phyloP scores from a whole-genome alignment of 2,888 invertebrate species.

The Villa cingulata region DNA sequence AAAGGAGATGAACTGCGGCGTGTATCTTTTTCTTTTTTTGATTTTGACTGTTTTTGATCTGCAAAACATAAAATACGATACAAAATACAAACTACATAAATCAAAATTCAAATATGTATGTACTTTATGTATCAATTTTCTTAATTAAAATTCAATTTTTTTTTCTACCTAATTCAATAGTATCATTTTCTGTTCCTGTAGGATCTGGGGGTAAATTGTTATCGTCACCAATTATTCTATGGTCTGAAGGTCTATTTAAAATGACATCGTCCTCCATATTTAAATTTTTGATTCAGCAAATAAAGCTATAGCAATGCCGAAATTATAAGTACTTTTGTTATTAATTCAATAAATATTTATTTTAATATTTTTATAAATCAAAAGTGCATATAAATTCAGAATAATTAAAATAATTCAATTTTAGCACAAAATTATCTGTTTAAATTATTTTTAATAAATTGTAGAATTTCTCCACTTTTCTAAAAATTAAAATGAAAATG shows the following conservation, averaged over 20 bases:
- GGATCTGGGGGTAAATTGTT: conserved; percentile 26
- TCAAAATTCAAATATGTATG: neutral
- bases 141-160: neutral
- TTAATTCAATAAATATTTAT: too few relatives aligned
- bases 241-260: conserved; percentile 24
- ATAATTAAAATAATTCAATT: too few relatives aligned
- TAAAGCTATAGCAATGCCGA: too few relatives aligned
- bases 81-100: too few relatives aligned
- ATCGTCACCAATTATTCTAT: conserved; percentile 22
- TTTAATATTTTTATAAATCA: too few relatives aligned
- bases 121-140: neutral
- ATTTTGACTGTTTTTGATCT: neutral
- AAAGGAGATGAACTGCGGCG: neutral
- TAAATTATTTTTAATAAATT: too few relatives aligned
- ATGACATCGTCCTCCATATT: conserved; percentile 30
- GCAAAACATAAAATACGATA: neutral
- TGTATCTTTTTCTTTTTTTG: neutral
- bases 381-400: too few relatives aligned
- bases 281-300: too few relatives aligned
- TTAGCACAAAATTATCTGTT: too few relatives aligned
- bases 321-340: too few relatives aligned
- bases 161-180: conserved; percentile 17
- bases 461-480: too few relatives aligned
- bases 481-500: too few relatives aligned
- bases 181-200: conserved; percentile 28